Conservation (phyloP, 2,888 invertebrate species). For the Plagiodera versicolora region DNA sequence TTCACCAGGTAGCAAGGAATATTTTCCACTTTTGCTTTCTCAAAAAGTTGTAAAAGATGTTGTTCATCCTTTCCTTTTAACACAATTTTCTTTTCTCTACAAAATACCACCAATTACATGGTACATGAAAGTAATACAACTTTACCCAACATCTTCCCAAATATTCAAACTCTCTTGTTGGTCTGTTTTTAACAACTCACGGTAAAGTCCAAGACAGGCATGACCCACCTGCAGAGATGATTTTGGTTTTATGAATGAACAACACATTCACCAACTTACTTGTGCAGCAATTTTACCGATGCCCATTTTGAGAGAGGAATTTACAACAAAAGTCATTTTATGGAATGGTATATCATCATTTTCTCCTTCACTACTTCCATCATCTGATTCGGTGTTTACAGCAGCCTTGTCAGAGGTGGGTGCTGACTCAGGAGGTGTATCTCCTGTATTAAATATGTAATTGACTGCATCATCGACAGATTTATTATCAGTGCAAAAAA, state of each 20-base stretch:
- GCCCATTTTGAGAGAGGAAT: constrained; percentile 63
- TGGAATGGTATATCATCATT: constrained; percentile 50
- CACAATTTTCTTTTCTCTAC: constrained; percentile 56
- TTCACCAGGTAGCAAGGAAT: constrained; percentile 46
- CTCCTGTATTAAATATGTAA: constrained; percentile 56
- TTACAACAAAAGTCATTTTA: constrained; percentile 69
- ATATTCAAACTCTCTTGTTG: constrained; percentile 54
- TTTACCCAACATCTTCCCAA: constrained; percentile 58
- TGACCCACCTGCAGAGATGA: constrained; percentile 57
- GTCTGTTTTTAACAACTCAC: constrained; percentile 46
- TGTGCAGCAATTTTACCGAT: constrained; percentile 64
- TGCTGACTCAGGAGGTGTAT: constrained; percentile 1
- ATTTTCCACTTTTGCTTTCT: constrained; percentile 45
- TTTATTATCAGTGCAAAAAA: constrained; percentile 60
- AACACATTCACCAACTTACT: constrained; percentile 43
- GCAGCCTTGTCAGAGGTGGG: constrained; percentile 39
- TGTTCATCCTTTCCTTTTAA: constrained; percentile 50
- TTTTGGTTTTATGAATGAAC: constrained; percentile 12
- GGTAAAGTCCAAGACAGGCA: constrained; percentile 61
- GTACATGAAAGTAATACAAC: constrained; percentile 2
- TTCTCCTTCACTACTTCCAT: constrained; percentile 43
- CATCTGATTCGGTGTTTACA: constrained; percentile 35
- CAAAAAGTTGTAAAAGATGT: constrained; percentile 51
- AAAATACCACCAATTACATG: constrained; percentile 18
- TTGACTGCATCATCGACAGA: constrained; percentile 59